Conservation (phyloP, 2,888 invertebrate genomes). For the Uloborus plumipes region DNA sequence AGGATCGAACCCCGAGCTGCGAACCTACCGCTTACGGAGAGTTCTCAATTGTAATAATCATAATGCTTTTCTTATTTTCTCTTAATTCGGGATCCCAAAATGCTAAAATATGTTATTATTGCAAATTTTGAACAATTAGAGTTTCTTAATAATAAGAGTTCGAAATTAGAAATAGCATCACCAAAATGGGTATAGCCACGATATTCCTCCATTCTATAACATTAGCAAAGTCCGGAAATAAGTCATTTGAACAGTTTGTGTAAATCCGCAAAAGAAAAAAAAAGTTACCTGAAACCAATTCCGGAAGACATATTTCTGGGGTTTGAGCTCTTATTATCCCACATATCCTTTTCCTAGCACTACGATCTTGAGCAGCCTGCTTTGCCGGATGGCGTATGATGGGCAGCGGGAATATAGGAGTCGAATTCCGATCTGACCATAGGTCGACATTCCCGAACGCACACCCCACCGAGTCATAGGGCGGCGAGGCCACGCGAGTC, state of each 20-base stretch:
- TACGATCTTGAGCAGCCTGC: conserved; percentile 37
- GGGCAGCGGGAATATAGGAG: conserved; percentile 58
- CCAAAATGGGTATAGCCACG: background rate
- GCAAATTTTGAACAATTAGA: too few species aligned
- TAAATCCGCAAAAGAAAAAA: background rate
- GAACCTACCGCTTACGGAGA: too few species aligned
- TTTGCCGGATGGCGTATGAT: conserved; percentile 53
- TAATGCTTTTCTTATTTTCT: too few species aligned
- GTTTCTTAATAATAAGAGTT: too few species aligned
- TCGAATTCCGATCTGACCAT: conserved; percentile 44
- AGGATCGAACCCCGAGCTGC: too few species aligned
- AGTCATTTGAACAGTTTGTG: background rate
- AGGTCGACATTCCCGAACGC: conserved; percentile 38
- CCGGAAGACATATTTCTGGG: conserved; percentile 7
- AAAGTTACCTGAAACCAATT: conserved; percentile 9
- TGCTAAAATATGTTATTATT: too few species aligned
- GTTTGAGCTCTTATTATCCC: conserved; percentile 43
- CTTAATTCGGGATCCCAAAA: too few species aligned
- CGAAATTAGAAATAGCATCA: too few species aligned
- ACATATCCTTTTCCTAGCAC: conserved; percentile 33
- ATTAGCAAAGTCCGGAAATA: background rate
- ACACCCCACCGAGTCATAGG: background rate
- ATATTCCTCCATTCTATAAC: background rate
- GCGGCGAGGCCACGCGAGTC: conserved; percentile 30
- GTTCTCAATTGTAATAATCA: too few species aligned